Conservation (phyloP, 2,797 vertebrate genomes). For the Perdix hodgsoniae region DNA sequence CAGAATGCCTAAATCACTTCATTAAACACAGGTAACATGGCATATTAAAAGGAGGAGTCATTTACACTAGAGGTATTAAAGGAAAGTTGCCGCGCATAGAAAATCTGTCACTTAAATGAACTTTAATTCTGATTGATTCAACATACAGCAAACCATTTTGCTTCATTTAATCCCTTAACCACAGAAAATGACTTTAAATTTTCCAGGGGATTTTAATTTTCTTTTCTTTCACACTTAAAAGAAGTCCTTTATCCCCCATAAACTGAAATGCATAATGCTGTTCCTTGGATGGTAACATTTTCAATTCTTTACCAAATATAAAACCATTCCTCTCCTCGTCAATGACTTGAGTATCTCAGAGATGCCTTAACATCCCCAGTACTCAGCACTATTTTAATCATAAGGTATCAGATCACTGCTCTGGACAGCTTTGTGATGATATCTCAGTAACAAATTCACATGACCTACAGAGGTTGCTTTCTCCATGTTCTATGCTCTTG, state of each 20-base stretch:
- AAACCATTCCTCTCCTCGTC: background rate
- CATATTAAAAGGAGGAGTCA: slow-evolving; percentile 50
- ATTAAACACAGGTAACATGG: slow-evolving; percentile 42
- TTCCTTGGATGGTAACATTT: background rate
- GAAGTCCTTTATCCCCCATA: background rate
- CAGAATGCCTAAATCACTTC: slow-evolving; percentile 41
- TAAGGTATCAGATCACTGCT: background rate
- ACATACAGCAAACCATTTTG: slow-evolving; percentile 58
- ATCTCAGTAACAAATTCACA: background rate
- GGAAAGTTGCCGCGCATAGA: slow-evolving; percentile 32
- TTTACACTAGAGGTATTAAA: slow-evolving; percentile 7
- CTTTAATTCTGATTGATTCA: slow-evolving; percentile 76
- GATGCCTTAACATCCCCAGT: background rate
- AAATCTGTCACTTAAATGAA: slow-evolving; percentile 65
- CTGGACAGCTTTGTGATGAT: background rate
- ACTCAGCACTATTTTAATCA: background rate
- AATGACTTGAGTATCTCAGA: background rate
- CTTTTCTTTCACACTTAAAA: background rate
- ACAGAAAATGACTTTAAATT: slow-evolving; percentile 63
- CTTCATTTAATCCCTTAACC: slow-evolving; percentile 69
- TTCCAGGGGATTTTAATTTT: slow-evolving; percentile 64
- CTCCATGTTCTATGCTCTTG: background rate
- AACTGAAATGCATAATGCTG: background rate
- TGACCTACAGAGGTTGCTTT: background rate
- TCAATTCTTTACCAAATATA: background rate